Evolutionary conservation across 2,113 vertebrate genomes (phyloP), one percentile per base, ranked within the genome.

Genomic region (Prionailurus bengalensis): DNA sequence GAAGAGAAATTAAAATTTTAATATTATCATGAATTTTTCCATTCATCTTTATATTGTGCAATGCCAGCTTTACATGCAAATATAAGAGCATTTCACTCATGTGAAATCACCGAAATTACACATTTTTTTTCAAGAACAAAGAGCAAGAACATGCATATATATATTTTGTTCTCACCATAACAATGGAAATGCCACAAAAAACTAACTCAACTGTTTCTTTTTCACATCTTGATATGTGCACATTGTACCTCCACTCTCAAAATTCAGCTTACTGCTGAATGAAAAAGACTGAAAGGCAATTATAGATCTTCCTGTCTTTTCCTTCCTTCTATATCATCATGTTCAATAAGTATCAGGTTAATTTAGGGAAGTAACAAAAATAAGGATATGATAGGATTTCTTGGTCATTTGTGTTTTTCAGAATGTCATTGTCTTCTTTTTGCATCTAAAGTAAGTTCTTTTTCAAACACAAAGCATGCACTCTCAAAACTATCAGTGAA

Each of bases 21-120:
- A 17, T 96, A 31, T 79, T 78, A 39, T n/a, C 27, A 36, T 29
- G 21, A 82, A 71, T 80, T 93, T 82, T 78, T 25, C 74, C n/a
- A 87, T 87, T 96, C 17, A n/a, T 90, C 55, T 85, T 85, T 86
- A 76, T 71, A 65, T 65, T 83, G 15, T 71, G 7, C 19, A 81
- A 70, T 86, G 14, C 16, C 11, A 48, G 2, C 79, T 91, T 90
- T 55, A 93, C 76, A 74, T 74, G 79, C 6, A 89, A 71, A 84
- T 84, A 89, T 58, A 42, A n/a, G 16, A 85, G 25, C 33, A 66
- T 88, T 79, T 91, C 61, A 65, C 51, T 90, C 39, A 82, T 39
- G 29, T 21, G 45, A 55, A 95, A 84, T 83, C 39, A 95, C 4
- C 27, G 31, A 86, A 97, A n/a, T 82, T 23, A 74, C 4, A 58